Evolutionary conservation across 2,888 invertebrate genomes (phyloP), one percentile per base, ranked within the genome.

Genomic region (Thyatira batis): DNA sequence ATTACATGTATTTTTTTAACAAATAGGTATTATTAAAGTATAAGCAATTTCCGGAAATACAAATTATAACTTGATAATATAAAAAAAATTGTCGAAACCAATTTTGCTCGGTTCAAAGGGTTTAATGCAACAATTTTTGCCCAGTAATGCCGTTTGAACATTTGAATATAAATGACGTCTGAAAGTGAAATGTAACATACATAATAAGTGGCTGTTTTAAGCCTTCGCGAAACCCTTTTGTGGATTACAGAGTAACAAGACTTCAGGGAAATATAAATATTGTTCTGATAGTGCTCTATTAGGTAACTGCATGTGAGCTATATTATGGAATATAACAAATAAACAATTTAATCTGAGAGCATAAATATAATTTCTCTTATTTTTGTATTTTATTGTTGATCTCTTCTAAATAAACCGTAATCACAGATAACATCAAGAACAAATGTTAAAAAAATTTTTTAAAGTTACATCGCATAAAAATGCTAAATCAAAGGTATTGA

Each of bases 101-200:
- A 88, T 85, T 88, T 87, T 72, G 72, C 78, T 87, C 78, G 81
- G 87, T 88, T 85, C 86, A 87, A 89, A 90, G 84, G 88, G 89
- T 85, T 85, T 85, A 87, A 83, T 88, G 83, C 78, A 81, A 84
- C 82, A 89, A 89, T 92, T 91, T 92, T 92, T 91, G 91, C 89
- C 76, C 83, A 82, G 91, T 89, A 91, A 90, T 89, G 88, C 90
- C 89, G 89, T 89, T 90, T 82, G 87, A 90, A 82, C 89, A 92
- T 92, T 92, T 92, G 91, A 92, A 92, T 92, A 92, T 92, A 92
- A 91, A 92, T 91, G 89, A 91, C 88, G 91, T 90, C 89, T 90
- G 90, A 91, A 91, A 92, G 90, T 92, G 92, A 92, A 92, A 91
- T 91, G 92, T 92, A 90, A 91, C 92, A 92, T 91, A 91, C 91